These are phyloP conservation scores for Ommatoiulus sabulosus DNA, from an alignment of 2,888 invertebrate species.

Conservation along the genomic window DNA sequence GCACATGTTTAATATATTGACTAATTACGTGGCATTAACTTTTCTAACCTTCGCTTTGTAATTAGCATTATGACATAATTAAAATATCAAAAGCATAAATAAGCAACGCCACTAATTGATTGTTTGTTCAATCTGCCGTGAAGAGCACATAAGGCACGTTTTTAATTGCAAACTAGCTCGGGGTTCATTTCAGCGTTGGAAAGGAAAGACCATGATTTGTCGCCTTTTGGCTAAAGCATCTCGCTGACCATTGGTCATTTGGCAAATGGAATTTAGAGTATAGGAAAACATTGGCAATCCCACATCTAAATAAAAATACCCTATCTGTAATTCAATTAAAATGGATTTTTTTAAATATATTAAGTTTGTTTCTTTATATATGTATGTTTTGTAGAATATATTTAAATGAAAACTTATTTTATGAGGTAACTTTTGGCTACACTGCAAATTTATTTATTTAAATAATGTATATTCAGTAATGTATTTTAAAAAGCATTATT, in stretches of 20 bases:
- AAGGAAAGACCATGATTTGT: conserved; percentile 24
- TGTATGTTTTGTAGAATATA: no score
- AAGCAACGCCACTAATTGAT: conserved; percentile 46
- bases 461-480: no score
- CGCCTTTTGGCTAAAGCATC: background rate
- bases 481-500: no score
- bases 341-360: no score
- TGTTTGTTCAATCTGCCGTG: conserved; percentile 41
- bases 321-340: no score
- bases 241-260: conserved; percentile 20
- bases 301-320: no score
- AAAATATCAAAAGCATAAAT: conserved; percentile 46
- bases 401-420: no score
- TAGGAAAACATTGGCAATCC: background rate
- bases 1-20: conserved; percentile 52
- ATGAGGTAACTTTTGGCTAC: no score
- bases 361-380: no score
- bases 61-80: conserved; percentile 55
- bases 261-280: background rate
- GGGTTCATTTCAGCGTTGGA: conserved; percentile 6
- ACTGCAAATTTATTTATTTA: no score
- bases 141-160: conserved; percentile 41
- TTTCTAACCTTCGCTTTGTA: conserved; percentile 54
- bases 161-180: background rate
- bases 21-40: conserved; percentile 52